phyloP scores from a whole-genome alignment of 2,888 invertebrate genomes.

The Volucella zonaria region DNA sequence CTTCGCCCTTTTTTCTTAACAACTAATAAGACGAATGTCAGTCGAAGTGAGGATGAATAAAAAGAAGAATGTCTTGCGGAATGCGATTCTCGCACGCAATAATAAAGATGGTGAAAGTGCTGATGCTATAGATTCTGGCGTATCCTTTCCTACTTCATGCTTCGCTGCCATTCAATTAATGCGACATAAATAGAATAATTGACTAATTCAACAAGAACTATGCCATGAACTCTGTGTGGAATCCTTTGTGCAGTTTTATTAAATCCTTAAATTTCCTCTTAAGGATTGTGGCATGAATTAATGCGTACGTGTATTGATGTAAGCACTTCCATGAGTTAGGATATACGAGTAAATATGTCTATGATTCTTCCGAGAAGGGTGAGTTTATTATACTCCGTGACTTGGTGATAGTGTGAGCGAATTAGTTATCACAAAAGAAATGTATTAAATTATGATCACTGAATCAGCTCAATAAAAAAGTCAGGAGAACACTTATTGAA shows the following conservation, averaged over 20 bases:
- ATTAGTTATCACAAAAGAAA: slow-evolving; percentile 10
- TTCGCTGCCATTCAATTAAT: slow-evolving; percentile 60
- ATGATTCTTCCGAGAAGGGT: neutral
- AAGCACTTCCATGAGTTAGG: slow-evolving; percentile 39
- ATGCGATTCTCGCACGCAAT: slow-evolving; percentile 70
- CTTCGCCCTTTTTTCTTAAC: slow-evolving; percentile 9
- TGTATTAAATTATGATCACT: neutral
- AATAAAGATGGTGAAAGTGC: slow-evolving; percentile 49
- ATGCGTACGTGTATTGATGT: slow-evolving; percentile 24
- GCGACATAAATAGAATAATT: slow-evolving; percentile 70
- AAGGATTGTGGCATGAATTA: slow-evolving; percentile 48
- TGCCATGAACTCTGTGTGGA: slow-evolving; percentile 54
- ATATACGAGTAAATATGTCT: slow-evolving; percentile 17
- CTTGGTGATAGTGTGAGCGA: slow-evolving; percentile 9
- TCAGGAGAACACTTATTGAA: neutral
- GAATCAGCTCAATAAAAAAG: neutral
- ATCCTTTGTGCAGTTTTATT: slow-evolving; percentile 50
- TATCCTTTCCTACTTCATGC: slow-evolving; percentile 7
- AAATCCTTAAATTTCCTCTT: slow-evolving; percentile 42
- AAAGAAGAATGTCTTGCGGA: slow-evolving; percentile 61
- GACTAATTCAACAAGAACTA: slow-evolving; percentile 70
- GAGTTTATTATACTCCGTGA: slow-evolving; percentile 53
- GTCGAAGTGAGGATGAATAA: slow-evolving; percentile 42
- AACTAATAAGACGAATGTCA: slow-evolving; percentile 58
- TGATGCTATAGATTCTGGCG: slow-evolving; percentile 29